Conservation (phyloP, 2,797 vertebrate genomes). For the Delichon dasypus region DNA sequence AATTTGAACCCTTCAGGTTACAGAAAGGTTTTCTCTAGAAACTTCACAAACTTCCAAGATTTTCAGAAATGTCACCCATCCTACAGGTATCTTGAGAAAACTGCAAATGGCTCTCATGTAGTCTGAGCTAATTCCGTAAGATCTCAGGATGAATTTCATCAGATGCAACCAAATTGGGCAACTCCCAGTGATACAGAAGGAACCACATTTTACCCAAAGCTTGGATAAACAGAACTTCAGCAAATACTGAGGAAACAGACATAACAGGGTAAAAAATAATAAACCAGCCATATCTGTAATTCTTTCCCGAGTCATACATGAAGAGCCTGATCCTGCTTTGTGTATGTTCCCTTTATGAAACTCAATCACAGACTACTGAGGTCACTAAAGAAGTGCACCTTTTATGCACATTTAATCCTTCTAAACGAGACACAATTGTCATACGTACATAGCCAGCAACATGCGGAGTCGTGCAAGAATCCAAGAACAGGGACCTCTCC, state of each 20-base stretch:
- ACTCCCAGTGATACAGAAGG: background rate
- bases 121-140: background rate
- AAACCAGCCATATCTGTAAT: background rate
- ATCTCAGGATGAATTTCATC: background rate
- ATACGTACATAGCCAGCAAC: background rate
- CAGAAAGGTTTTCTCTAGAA: background rate
- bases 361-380: background rate
- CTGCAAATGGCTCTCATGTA: background rate
- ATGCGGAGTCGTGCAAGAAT: background rate
- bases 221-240: background rate
- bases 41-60: background rate
- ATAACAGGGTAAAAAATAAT: background rate
- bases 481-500: background rate
- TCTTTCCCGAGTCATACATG: background rate
- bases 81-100: background rate
- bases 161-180: background rate
- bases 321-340: background rate
- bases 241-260: background rate
- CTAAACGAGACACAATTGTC: background rate
- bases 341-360: background rate
- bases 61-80: background rate
- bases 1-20: background rate
- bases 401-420: background rate
- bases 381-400: background rate
- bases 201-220: background rate